phyloP scores from a whole-genome alignment of 2,888 invertebrate species.

The Gymnocheta viridis region DNA sequence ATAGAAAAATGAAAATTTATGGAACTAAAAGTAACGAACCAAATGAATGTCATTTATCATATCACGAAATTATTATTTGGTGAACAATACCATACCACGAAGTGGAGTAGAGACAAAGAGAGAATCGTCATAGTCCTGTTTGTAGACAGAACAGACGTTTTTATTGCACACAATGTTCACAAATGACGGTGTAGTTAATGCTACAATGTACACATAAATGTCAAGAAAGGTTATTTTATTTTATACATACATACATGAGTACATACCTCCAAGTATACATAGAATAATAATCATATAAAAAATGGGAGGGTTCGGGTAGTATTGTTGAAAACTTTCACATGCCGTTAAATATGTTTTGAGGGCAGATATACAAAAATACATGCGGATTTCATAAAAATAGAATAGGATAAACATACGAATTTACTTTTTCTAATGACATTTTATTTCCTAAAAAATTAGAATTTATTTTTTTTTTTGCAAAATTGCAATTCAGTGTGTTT shows the following conservation, averaged over 20 bases:
- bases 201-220: conserved; percentile 31
- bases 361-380: no score
- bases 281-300: no score
- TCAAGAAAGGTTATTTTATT: conserved; percentile 11
- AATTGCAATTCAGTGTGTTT: no score
- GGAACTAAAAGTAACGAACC: conserved; percentile 10
- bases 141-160: no score
- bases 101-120: background rate
- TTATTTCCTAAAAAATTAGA: no score
- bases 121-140: background rate
- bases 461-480: no score
- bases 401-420: no score
- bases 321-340: no score
- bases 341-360: no score
- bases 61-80: conserved; percentile 2
- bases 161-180: background rate
- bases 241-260: background rate
- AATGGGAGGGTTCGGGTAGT: no score
- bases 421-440: no score
- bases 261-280: background rate
- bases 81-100: background rate
- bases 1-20: background rate
- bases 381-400: no score
- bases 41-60: conserved; percentile 45
- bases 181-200: conserved; percentile 23